These are phyloP conservation scores for Drosophila fuyamai DNA, from an alignment of 1,140 invertebrate genomes.

Conservation along the genomic window DNA sequence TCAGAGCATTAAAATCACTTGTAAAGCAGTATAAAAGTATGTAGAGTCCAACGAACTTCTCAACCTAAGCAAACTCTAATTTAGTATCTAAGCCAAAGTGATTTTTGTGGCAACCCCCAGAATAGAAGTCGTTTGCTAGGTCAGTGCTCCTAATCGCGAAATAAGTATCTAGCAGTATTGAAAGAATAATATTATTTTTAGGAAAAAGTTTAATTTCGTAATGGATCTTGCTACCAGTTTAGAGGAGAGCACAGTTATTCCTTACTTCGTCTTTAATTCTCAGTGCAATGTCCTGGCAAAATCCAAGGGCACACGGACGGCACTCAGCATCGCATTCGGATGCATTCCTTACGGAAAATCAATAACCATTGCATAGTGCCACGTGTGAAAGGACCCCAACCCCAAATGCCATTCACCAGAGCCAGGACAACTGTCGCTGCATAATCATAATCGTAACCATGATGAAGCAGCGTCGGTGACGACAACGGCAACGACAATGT, in stretches of 20 bases:
- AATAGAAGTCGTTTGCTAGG: no score
- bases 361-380: constrained; percentile 57
- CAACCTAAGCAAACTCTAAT: no score
- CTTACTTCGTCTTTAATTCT: neutral
- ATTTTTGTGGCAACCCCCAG: no score
- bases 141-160: neutral
- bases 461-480: constrained; percentile 46
- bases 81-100: no score
- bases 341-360: constrained; percentile 60
- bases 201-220: neutral
- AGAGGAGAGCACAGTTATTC: neutral
- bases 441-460: constrained; percentile 71
- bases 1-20: no score
- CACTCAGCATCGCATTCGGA: constrained; percentile 34
- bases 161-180: neutral
- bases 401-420: constrained; percentile 29
- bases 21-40: no score
- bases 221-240: neutral
- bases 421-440: constrained; percentile 44
- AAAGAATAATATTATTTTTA: no score
- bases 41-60: no score
- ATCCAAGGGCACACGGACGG: constrained; percentile 36
- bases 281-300: constrained; percentile 28
- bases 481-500: constrained; percentile 36
- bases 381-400: constrained; percentile 17